These are phyloP conservation scores for Drosophila hamatofila DNA, from an alignment of 2,888 invertebrate species.

Conservation along the genomic window DNA sequence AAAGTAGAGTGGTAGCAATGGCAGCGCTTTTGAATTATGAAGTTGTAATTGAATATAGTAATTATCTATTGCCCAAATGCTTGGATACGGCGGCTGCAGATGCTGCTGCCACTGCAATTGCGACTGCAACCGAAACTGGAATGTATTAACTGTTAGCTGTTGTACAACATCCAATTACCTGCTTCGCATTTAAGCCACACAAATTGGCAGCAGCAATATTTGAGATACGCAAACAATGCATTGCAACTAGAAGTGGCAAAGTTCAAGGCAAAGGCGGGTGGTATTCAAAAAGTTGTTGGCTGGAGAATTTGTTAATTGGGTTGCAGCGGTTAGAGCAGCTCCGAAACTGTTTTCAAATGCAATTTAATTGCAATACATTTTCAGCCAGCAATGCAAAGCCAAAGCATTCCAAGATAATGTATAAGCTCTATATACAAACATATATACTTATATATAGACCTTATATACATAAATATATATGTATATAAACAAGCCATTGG, in stretches of 20 bases:
- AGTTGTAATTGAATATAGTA: constrained; percentile 70
- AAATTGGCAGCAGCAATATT: constrained; percentile 26
- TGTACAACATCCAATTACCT: constrained; percentile 47
- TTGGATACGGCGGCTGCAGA: constrained; percentile 15
- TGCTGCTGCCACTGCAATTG: background rate
- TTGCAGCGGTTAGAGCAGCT: constrained; percentile 2
- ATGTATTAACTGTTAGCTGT: constrained; percentile 4
- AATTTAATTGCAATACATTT: constrained; percentile 37
- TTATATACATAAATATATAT: background rate
- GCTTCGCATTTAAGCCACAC: constrained; percentile 29
- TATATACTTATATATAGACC: background rate
- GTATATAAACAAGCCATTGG: background rate
- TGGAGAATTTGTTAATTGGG: background rate
- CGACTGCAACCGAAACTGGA: background rate
- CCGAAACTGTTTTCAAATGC: constrained; percentile 3
- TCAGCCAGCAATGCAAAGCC: constrained; percentile 8
- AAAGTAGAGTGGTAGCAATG: constrained; percentile 15
- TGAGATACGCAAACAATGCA: constrained; percentile 39
- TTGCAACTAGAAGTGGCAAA: background rate
- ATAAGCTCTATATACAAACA: background rate
- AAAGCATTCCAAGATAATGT: constrained; percentile 1
- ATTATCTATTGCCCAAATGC: constrained; percentile 52
- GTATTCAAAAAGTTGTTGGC: background rate
- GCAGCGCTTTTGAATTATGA: constrained; percentile 55
- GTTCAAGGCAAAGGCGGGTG: background rate